A percentile compares a stretch with the other conserved stretches of the same genome.
These are phyloP conservation scores for Cordilura impudica DNA, from an alignment of 2,888 invertebrate genomes.

Conservation along the genomic window DNA sequence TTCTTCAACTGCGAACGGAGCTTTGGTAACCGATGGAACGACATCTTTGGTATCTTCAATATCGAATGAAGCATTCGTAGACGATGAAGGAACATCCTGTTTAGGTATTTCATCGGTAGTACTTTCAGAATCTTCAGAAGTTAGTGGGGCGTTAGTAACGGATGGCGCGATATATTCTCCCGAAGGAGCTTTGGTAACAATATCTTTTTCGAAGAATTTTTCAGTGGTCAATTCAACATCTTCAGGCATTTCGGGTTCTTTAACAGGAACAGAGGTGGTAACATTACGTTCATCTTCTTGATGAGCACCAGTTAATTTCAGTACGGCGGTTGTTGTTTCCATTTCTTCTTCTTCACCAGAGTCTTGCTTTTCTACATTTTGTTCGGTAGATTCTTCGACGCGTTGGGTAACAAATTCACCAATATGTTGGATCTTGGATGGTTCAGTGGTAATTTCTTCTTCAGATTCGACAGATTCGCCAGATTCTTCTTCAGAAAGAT, in stretches of 20 bases:
- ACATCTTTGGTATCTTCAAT: conserved; percentile 1
- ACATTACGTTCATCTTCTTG: conserved; percentile 5
- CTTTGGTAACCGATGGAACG: background rate
- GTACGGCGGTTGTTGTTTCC: conserved; percentile 20
- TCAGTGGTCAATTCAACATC: conserved; percentile 33
- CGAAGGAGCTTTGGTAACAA: conserved; percentile 13
- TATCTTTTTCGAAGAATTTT: conserved; percentile 30
- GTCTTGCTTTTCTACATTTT: conserved; percentile 51
- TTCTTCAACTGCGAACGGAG: conserved; percentile 12
- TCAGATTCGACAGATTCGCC: conserved; percentile 71
- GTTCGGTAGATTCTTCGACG: conserved; percentile 51
- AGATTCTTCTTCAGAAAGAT: conserved; percentile 68
- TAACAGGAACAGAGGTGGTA: conserved; percentile 21
- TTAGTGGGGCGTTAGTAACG: conserved; percentile 11
- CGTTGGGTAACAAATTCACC: conserved; percentile 65
- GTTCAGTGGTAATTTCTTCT: conserved; percentile 66
- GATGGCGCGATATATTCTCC: background rate
- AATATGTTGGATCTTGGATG: conserved; percentile 60
- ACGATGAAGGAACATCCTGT: background rate
- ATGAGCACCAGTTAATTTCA: conserved; percentile 11
- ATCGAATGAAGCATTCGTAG: no score
- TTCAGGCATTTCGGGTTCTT: conserved; percentile 37
- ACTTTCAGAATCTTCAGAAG: conserved; percentile 2
- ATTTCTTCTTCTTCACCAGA: conserved; percentile 63
- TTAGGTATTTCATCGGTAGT: background rate